Base-by-base conservation (phyloP, 2,797 vertebrate genomes). In the Clarias pachynema region DNA sequence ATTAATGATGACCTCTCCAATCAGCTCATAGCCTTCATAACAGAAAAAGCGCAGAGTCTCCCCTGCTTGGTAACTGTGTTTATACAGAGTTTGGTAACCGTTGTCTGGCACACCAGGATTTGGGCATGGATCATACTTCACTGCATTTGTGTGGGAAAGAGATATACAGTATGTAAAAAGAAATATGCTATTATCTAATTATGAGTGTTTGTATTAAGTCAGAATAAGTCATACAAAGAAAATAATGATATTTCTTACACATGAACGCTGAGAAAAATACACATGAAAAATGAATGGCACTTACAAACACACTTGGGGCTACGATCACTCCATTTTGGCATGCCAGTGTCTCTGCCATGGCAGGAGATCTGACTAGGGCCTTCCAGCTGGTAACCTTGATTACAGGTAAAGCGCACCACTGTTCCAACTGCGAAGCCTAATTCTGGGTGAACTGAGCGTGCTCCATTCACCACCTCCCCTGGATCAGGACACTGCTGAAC, bases 1-100 rank as follows among this genome's bases (percentile, higher is more conserved):
- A 91, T 93, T 97, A 90, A 98, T 96, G 34, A 97, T 97, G 86
- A 98, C 97, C 89, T 98, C 97, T 0, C 97, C 97, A 2, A 98
- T 96, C 10, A 98, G 96, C 90, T 98, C 97, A 9, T 97, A 98
- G 68, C 97, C 97, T 87, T 98, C 97, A 0, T 97, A 98, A 89
- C 97, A 98, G 94, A 98, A 98, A 93, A 98, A 98, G 20, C 97
- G 96, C 88, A 98, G 94, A 4, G 96, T 96, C 91, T 98, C 97
- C 59, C 97, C 97, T 0, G 97, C 97, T 91, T 97, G 97, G 94
- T 98, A 98, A 91, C 94, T 97, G 89, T 98, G 97, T 90, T 98
- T 98, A 91, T 98, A 98, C 68, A 98, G 86, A 0, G 97, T 97
- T 93, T 98, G 97, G 91, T 98, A 98, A 62, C 97, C 97, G 0